Conservation (phyloP, 2,797 vertebrate genomes). For the Dicrostonyx torquatus region DNA sequence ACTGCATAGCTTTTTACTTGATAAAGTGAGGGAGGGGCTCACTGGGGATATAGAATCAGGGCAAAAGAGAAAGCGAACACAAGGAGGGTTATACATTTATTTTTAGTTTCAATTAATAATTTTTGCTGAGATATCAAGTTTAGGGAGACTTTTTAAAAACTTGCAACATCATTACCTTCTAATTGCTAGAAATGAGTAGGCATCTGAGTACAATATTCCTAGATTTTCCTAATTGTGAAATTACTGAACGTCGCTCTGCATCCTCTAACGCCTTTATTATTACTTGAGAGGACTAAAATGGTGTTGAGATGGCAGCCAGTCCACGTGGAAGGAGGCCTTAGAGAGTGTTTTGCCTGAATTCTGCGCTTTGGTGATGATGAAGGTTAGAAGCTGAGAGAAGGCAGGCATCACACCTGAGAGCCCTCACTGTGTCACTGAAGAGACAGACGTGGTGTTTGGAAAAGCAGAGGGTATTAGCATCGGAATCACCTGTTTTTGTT, state of each 20-base stretch:
- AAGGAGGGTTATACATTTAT: constrained; percentile 51
- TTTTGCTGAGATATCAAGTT: constrained; percentile 78
- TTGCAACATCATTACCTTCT: constrained; percentile 74
- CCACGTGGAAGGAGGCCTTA: constrained; percentile 40
- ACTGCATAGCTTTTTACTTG: constrained; percentile 63
- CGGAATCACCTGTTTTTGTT: constrained; percentile 5
- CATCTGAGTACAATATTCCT: constrained; percentile 70
- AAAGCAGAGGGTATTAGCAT: neutral
- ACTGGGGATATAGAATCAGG: neutral
- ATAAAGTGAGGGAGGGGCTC: constrained; percentile 62
- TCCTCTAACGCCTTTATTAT: constrained; percentile 45
- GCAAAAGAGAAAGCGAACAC: neutral
- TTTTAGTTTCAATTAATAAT: constrained; percentile 81
- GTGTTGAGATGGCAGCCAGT: neutral
- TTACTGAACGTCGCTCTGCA: constrained; percentile 73
- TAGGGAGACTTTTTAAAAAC: constrained; percentile 64
- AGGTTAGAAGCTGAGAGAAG: constrained; percentile 29
- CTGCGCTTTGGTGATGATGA: constrained; percentile 50
- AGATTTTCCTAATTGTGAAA: constrained; percentile 77
- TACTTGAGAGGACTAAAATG: constrained; percentile 61
- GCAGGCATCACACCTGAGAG: neutral
- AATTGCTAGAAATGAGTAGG: constrained; percentile 81
- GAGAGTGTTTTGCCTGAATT: constrained; percentile 50
- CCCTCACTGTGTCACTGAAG: neutral
- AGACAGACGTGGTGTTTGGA: neutral